Base-by-base conservation (phyloP, 2,797 vertebrate species). In the Enteromius argenteus region DNA sequence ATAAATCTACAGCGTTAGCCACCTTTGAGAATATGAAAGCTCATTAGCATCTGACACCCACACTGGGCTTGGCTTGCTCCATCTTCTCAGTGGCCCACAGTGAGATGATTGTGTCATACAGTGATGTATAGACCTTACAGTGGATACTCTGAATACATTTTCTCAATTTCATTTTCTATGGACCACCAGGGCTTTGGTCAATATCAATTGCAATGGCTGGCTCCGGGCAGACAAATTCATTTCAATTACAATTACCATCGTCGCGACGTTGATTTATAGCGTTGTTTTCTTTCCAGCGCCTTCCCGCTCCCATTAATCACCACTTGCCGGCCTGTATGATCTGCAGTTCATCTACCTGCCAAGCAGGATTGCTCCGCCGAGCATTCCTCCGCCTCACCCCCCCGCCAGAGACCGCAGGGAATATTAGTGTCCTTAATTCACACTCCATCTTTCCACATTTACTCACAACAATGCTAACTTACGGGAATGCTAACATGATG, bases 191-290 rank as follows among this genome's bases (percentile, higher is more conserved):
- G 87, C 81, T 89, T 91, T 92, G 92, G 92, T 94, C 92, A 93
- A 92, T 93, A 93, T 90, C 89, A 93, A 92, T 92, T 92, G 91
- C 87, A 92, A 90, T 92, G 91, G 88, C 85, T 87, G 80, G 90
- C 87, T 86, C 90, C 85, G 83, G 89, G 81, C 90, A 91, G 88
- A 93, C 91, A 92, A 93, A 94, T 95, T 94, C 88, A 94, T 94
- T 95, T 94, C 91, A 94, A 94, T 95, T 94, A 93, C 93, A 95
- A 94, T 95, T 95, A 94, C 92, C 91, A 93, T 91, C 86, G 88
- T 89, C 85, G 88, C 84, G 91, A 89, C 56, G 88, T 90, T 94
- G 94, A 95, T 95, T 94, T 94, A 95, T 94, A 86, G 87, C 83
- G 86, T 91, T 93, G 93, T 93, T 96, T 94, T 95, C 90, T 89